phyloP scores from a whole-genome alignment of 2,113 vertebrate species.

The Rhea americana region DNA sequence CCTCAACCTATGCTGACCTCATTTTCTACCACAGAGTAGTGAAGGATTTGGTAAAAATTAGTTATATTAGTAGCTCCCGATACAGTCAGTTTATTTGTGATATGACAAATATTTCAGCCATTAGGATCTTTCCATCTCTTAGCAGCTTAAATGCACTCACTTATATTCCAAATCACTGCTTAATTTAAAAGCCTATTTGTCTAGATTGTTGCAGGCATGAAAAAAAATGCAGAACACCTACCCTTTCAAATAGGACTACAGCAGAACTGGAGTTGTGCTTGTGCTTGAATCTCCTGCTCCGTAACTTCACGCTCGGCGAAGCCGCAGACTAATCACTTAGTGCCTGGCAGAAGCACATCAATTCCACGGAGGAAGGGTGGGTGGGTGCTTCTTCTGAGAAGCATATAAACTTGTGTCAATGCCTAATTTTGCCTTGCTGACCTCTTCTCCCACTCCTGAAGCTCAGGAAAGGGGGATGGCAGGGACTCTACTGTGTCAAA shows the following conservation, averaged over 20 bases:
- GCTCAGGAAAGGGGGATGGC: accelerated
- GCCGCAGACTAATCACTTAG: conserved; percentile 37
- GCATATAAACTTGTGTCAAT: not conserved
- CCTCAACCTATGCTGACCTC: conserved; percentile 93
- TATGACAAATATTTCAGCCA: conserved; percentile 98
- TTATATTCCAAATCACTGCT: conserved; percentile 99
- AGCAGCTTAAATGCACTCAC: conserved; percentile 97
- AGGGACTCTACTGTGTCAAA: not conserved
- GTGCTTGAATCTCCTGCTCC: conserved; percentile 66
- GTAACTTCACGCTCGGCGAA: conserved; percentile 56
- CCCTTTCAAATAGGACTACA: conserved; percentile 23
- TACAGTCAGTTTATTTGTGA: conserved; percentile 92
- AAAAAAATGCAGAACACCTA: conserved; percentile 45
- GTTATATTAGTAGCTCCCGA: conserved; percentile 92
- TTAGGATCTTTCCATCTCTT: conserved; percentile 96
- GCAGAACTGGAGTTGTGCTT: conserved; percentile 41
- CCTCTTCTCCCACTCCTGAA: accelerated
- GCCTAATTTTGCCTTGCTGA: not conserved
- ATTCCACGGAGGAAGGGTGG: not conserved
- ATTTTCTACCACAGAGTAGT: conserved; percentile 86
- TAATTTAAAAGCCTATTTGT: conserved; percentile 85
- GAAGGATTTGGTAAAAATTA: conserved; percentile 94
- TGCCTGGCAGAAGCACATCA: conserved; percentile 9
- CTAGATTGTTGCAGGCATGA: conserved; percentile 73
- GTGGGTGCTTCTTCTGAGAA: accelerated